Evolutionary conservation across 2,113 vertebrate genomes (phyloP).

Genomic region (Arenaria interpres): DNA sequence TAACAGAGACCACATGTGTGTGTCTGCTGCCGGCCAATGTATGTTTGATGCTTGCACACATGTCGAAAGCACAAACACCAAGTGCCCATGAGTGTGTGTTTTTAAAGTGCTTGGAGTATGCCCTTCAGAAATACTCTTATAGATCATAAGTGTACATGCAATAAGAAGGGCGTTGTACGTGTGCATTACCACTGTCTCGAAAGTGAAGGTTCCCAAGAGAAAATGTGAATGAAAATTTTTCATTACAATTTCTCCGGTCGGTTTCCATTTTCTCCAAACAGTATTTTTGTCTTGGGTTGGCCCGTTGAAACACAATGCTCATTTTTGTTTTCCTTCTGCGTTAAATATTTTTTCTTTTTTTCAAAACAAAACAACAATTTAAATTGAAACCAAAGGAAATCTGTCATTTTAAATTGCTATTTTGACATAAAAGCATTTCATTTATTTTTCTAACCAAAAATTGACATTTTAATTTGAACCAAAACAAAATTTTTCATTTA

Average conservation of each 20-base stretch:
- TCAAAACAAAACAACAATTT: slow-evolving; percentile 45
- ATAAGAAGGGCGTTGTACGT: background rate
- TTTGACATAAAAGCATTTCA: slow-evolving; percentile 14
- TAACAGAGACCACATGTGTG: slow-evolving; percentile 57
- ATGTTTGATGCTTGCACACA: background rate
- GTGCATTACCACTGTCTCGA: background rate
- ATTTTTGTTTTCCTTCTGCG: background rate
- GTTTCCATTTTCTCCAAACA: slow-evolving; percentile 1
- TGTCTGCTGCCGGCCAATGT: background rate
- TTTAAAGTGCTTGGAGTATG: background rate
- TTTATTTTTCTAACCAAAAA: slow-evolving; percentile 49
- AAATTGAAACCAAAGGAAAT: background rate
- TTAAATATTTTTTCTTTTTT: background rate
- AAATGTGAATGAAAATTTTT: background rate
- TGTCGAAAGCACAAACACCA: background rate
- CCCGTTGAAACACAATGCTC: background rate
- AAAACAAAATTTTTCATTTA: slow-evolving; percentile 56
- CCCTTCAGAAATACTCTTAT: background rate
- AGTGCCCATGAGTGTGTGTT: background rate
- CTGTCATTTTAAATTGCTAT: slow-evolving; percentile 53
- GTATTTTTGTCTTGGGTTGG: background rate
- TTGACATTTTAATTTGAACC: slow-evolving; percentile 44
- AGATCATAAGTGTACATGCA: rapidly evolving
- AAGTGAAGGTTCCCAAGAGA: slow-evolving; percentile 4
- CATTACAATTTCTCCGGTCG: background rate